These are phyloP conservation scores for Drosophila triauraria DNA, from an alignment of 1,140 invertebrate species.

Conservation along the genomic window DNA sequence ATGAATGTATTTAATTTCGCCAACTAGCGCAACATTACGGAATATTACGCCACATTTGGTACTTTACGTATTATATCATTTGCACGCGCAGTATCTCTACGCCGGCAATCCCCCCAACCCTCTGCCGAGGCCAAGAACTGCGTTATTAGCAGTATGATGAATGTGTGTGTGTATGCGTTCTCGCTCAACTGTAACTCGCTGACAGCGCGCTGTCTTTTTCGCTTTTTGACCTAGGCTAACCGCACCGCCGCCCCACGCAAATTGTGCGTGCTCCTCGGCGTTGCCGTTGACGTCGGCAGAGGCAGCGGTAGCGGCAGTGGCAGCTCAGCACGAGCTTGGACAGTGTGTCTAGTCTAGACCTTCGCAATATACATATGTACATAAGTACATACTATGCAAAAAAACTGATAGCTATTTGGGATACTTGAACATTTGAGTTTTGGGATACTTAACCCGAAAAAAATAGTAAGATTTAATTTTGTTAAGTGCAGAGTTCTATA, in stretches of 20 bases:
- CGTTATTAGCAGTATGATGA: constrained; percentile 19
- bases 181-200: constrained; percentile 35
- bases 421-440: background rate
- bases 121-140: background rate
- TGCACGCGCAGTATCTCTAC: constrained; percentile 45
- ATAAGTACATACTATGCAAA: background rate
- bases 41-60: constrained; percentile 49
- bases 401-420: background rate
- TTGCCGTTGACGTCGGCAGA: constrained; percentile 25
- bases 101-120: background rate
- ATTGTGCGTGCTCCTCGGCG: constrained; percentile 40
- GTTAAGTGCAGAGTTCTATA: background rate
- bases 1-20: constrained; percentile 37
- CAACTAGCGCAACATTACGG: constrained; percentile 35
- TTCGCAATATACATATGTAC: constrained; percentile 53
- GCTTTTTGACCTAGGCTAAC: constrained; percentile 79
- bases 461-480: background rate
- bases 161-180: constrained; percentile 4
- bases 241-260: constrained; percentile 42
- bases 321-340: constrained; percentile 40
- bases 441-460: background rate
- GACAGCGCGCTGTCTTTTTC: constrained; percentile 19
- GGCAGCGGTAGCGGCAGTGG: constrained; percentile 18
- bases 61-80: constrained; percentile 38
- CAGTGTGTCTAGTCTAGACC: constrained; percentile 59